phyloP scores from a whole-genome alignment of 2,113 vertebrate genomes.

The Illadopsis cleaveri region DNA sequence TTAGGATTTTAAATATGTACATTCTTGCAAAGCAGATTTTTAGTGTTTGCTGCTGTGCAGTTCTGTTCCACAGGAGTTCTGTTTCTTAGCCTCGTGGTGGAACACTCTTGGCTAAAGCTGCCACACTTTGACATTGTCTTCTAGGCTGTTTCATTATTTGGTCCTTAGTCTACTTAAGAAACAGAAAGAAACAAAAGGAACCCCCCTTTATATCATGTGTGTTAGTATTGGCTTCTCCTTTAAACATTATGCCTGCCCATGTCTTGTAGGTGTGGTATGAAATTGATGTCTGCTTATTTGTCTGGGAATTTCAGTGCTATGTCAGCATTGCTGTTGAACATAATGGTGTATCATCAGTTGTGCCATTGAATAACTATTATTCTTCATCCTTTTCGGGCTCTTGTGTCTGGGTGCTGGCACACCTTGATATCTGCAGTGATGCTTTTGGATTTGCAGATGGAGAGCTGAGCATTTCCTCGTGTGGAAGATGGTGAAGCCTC shows the following conservation, averaged over 20 bases:
- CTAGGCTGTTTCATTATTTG: not conserved
- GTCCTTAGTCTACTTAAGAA: not conserved
- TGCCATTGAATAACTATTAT: not conserved
- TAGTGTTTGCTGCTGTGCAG: not conserved
- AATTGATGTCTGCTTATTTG: not conserved
- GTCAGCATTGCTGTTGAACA: not conserved
- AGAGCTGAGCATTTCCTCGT: not conserved
- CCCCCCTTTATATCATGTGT: rapidly evolving
- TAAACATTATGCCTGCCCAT: not conserved
- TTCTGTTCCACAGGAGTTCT: not conserved
- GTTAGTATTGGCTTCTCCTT: not conserved
- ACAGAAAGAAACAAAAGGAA: not conserved
- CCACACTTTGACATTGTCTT: not conserved
- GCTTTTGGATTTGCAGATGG: not conserved
- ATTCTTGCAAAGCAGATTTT: not conserved
- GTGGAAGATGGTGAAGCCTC: not conserved
- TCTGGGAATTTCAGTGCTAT: not conserved
- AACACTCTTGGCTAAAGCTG: not conserved
- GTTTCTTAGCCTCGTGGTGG: not conserved
- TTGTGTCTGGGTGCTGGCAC: not conserved
- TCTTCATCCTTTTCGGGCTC: not conserved
- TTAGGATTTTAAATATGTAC: constrained; percentile 9
- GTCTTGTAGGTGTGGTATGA: not conserved
- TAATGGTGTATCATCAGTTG: not conserved
- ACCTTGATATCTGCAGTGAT: not conserved